Percentiles rank a stretch among this genome's conserved stretches.
Conservation (phyloP, 2,797 vertebrate species). For the Pseudocheirus occidentalis region DNA sequence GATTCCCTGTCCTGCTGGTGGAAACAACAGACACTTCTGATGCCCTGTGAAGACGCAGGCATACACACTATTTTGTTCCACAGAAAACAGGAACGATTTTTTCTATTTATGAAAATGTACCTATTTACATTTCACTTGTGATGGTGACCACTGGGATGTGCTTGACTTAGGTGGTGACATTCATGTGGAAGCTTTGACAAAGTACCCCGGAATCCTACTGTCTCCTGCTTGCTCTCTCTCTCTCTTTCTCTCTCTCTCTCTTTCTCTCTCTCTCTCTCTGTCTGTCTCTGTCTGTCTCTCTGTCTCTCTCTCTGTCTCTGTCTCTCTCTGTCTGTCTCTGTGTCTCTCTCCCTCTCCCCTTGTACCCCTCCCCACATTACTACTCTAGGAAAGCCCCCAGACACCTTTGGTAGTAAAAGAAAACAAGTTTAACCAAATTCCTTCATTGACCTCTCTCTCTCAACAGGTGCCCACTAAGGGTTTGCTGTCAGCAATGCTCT, state of each 20-base stretch:
- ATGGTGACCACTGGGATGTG: not conserved
- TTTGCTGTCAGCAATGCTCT: not conserved
- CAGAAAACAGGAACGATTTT: constrained; percentile 50
- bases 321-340: too few species aligned
- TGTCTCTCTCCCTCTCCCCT: too few species aligned
- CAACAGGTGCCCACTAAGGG: not conserved
- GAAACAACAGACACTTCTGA: constrained; percentile 42
- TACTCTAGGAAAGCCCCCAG: not conserved
- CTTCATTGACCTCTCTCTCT: too few species aligned
- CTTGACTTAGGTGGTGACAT: not conserved
- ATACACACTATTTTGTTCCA: constrained; percentile 38
- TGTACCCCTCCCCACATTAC: too few species aligned
- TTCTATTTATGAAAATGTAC: constrained; percentile 27
- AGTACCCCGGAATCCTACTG: not conserved
- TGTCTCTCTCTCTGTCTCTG: too few species aligned
- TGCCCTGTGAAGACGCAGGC: not conserved
- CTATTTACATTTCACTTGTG: not conserved
- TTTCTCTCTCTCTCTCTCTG: too few species aligned
- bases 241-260: too few species aligned
- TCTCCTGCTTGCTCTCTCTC: too few species aligned
- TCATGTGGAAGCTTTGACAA: not conserved
- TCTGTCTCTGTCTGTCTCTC: too few species aligned
- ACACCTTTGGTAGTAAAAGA: not conserved
- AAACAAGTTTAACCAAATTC: not conserved
- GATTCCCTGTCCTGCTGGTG: constrained; percentile 56